phyloP scores from a whole-genome alignment of 2,113 vertebrate genomes.

The Eublepharis macularius region DNA sequence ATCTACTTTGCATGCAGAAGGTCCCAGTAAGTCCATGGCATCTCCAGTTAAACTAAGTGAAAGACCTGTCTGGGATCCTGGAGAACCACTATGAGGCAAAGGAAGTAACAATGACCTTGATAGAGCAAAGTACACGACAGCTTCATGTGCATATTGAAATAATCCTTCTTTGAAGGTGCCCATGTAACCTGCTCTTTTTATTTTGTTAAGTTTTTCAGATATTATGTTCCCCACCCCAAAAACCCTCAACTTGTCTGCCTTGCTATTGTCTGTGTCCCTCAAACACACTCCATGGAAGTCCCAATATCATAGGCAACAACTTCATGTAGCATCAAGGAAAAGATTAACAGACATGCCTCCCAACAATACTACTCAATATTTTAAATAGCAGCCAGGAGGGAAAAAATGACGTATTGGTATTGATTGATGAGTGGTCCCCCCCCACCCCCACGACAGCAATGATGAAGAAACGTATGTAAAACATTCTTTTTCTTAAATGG shows the following conservation, averaged over 20 bases:
- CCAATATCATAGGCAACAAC: neutral
- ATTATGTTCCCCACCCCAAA: neutral
- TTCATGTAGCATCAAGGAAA: neutral
- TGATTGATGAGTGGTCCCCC: constrained; percentile 1
- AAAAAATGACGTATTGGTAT: neutral
- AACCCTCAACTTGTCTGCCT: neutral
- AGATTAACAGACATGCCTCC: neutral
- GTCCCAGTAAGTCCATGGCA: no score
- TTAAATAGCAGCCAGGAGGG: neutral
- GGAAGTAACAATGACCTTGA: no score
- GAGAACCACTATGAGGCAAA: no score
- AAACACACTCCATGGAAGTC: neutral
- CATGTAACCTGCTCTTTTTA: neutral
- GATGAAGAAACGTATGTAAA: neutral
- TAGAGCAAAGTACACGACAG: no score
- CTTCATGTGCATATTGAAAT: neutral
- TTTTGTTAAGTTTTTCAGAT: neutral
- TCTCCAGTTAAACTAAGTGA: no score
- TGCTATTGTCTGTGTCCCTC: neutral
- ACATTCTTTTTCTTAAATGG: neutral
- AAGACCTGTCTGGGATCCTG: no score
- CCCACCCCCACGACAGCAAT: neutral
- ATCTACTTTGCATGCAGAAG: no score
- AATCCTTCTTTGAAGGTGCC: neutral
- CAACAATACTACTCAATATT: neutral